Evolutionary conservation across 2,797 vertebrate species (phyloP), one percentile per base, ranked within the genome.

Genomic region (Sebastes goodei): DNA sequence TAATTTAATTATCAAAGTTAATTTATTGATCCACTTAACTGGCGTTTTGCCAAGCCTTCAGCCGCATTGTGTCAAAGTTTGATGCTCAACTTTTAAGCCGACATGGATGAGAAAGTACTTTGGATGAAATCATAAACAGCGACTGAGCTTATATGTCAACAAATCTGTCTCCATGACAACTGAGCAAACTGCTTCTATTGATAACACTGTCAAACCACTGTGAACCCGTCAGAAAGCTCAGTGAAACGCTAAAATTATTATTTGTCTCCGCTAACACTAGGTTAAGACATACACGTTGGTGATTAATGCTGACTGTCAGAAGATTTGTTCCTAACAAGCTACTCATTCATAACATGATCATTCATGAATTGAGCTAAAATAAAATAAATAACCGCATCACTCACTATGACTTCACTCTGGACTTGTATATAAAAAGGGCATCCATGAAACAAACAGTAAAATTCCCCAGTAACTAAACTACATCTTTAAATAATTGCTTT

Each of bases 301-400:
- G 0, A 42, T 42, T 42, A 15, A 42, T 42, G 38, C 38, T 42
- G 38, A 42, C 38, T 42, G 38, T 42, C 38, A 42, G 38, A 0
- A 42, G 38, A 42, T 15, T 42, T 42, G 38, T 42, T 42, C 0
- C 6, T 42, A 0, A 42, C 0, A 0, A 42, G 0, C 38, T 42
- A 42, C 38, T 42, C 14, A 42, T 42, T 42, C 0, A 42, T 42
- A 42, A 42, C 38, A 38, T 14, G 0, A 42, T 42, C 14, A 42
- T 42, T 42, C 0, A 42, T 42, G 38, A 42, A 42, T 42, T 6
- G 38, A 42, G 38, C 2, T 42, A 1, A 42, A 15, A 42, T 42
- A 15, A 6, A 42, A 42, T 42, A 42, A 42, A 42, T 42, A 0
- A 15, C 38, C 1, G 38, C 14, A 42, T 42, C 38, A 42, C 38